Evolutionary conservation across 2,888 invertebrate species (phyloP).

Genomic region (Nomada lathburiana): DNA sequence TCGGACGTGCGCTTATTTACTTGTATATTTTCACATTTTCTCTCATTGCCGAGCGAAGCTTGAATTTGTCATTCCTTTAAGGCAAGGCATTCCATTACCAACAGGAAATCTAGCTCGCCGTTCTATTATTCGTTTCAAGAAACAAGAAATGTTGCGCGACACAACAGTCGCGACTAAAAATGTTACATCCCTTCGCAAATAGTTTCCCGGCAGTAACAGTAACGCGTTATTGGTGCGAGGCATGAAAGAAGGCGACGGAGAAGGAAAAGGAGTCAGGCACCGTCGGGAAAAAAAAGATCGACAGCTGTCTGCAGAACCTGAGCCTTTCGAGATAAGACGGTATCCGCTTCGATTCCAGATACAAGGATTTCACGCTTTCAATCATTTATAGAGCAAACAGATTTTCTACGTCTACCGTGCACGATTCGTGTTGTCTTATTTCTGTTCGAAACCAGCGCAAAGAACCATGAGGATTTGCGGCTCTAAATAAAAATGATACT

Average conservation of each 20-base stretch:
- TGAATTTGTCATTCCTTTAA: background rate
- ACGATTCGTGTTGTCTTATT: constrained; percentile 1
- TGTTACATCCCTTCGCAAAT: background rate
- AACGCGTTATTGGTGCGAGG: constrained; percentile 33
- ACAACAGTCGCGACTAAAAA: background rate
- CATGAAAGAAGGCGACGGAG: constrained; percentile 27
- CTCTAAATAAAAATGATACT: background rate
- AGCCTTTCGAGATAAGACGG: constrained; percentile 40
- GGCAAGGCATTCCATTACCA: constrained; percentile 5
- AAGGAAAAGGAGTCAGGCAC: constrained; percentile 30
- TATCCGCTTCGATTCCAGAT: constrained; percentile 46
- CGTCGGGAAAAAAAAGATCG: constrained; percentile 51
- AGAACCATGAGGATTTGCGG: background rate
- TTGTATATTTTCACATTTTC: too few relatives aligned
- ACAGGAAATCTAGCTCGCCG: background rate
- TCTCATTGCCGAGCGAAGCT: background rate
- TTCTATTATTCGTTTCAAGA: background rate
- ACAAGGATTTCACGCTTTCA: constrained; percentile 48
- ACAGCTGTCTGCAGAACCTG: constrained; percentile 60
- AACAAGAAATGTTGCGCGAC: background rate
- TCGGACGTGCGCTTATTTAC: too few relatives aligned
- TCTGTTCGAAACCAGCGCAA: background rate
- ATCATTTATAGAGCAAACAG: constrained; percentile 47
- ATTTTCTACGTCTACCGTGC: constrained; percentile 29
- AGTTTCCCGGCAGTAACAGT: constrained; percentile 2